Evolutionary conservation across 2,797 vertebrate species (phyloP).

Genomic region (Decapterus maruadsi): DNA sequence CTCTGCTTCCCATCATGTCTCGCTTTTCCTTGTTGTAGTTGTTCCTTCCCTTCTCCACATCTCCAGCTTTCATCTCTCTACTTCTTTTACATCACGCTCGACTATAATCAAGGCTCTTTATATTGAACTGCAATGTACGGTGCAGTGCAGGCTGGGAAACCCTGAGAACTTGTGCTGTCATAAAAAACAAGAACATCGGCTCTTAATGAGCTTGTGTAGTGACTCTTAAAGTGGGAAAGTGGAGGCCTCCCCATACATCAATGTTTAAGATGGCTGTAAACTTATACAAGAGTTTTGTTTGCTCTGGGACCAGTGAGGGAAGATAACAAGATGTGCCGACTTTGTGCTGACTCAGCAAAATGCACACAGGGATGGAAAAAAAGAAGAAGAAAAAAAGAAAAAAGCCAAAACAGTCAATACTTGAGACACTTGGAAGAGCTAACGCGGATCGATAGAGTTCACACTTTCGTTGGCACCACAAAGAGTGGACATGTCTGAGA

Average conservation of each 20-base stretch:
- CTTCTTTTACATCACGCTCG: conserved; percentile 1
- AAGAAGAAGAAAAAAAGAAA: background rate
- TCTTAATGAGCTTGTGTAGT: conserved; percentile 63
- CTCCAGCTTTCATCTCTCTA: too few relatives aligned
- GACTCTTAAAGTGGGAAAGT: conserved; percentile 19
- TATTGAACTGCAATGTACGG: conserved; percentile 12
- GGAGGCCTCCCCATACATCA: conserved; percentile 43
- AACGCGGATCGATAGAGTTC: conserved; percentile 47
- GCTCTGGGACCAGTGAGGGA: conserved; percentile 19
- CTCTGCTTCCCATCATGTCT: conserved; percentile 19
- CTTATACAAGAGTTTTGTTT: conserved; percentile 45
- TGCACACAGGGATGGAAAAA: background rate
- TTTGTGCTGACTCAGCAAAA: conserved; percentile 49
- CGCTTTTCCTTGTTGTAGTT: background rate
- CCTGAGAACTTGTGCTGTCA: conserved; percentile 38
- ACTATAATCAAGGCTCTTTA: conserved; percentile 24
- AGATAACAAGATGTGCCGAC: conserved; percentile 34
- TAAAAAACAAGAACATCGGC: conserved; percentile 51
- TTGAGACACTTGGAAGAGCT: conserved; percentile 37
- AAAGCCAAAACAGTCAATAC: conserved; percentile 36
- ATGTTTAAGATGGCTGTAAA: conserved; percentile 64
- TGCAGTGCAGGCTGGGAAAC: conserved; percentile 3
- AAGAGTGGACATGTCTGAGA: conserved; percentile 17
- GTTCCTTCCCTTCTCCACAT: background rate
- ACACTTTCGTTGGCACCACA: conserved; percentile 29